phyloP scores from a whole-genome alignment of 2,888 invertebrate species.

The Conops quadrifasciatus region DNA sequence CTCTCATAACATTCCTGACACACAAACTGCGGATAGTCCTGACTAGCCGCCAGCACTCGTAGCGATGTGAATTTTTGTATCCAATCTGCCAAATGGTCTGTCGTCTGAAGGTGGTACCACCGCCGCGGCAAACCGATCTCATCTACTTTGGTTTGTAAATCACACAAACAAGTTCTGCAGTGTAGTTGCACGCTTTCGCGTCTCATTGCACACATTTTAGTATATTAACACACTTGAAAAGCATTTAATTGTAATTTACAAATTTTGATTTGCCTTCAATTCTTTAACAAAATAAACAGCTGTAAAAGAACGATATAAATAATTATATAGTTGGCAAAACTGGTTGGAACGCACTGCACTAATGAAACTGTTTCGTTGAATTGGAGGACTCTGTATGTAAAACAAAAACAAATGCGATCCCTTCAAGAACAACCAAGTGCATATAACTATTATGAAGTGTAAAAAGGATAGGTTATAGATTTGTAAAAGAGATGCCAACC shows the following conservation, averaged over 20 bases:
- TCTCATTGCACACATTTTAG: slow-evolving; percentile 27
- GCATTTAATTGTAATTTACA: slow-evolving; percentile 9
- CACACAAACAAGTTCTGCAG: slow-evolving; percentile 42
- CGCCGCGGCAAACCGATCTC: slow-evolving; percentile 31
- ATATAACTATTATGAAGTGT: too few species aligned
- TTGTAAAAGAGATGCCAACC: too few species aligned
- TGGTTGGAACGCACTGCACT: too few species aligned
- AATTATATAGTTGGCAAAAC: not conserved
- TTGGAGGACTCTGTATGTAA: too few species aligned
- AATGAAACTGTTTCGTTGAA: too few species aligned
- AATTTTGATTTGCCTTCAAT: not conserved
- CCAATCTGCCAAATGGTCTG: slow-evolving; percentile 40
- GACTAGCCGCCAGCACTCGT: slow-evolving; percentile 23
- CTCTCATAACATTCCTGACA: slow-evolving; percentile 42
- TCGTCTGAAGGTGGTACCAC: slow-evolving; percentile 39
- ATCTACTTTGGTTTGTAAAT: slow-evolving; percentile 34
- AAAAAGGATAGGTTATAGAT: too few species aligned
- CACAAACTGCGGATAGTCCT: slow-evolving; percentile 39
- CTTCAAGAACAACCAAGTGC: too few species aligned
- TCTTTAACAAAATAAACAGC: slow-evolving; percentile 1
- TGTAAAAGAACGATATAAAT: not conserved
- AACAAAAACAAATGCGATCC: too few species aligned
- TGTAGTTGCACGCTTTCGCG: slow-evolving; percentile 39
- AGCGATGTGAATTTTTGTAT: slow-evolving; percentile 39
- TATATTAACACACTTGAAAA: not conserved